These are phyloP conservation scores for Diadophis punctatus DNA, from an alignment of 2,113 vertebrate genomes.

Conservation along the genomic window DNA sequence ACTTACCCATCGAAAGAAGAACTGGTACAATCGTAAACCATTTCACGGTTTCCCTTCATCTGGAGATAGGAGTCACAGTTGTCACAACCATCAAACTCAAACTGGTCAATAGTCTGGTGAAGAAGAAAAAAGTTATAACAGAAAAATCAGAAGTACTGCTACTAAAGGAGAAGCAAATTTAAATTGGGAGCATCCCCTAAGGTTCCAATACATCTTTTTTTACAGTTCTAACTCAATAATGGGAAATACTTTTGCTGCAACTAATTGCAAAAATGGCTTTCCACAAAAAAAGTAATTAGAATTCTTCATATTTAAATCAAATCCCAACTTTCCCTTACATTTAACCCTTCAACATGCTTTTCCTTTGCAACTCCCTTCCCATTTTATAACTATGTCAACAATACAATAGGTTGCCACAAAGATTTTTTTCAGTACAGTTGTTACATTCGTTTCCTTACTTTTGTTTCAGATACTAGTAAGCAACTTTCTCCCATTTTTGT, in stretches of 20 bases:
- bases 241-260: not conserved
- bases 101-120: conserved; percentile 94
- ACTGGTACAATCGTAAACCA: conserved; percentile 98
- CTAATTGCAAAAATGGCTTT: not conserved
- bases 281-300: not conserved
- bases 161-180: not conserved
- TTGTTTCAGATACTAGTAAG: not conserved
- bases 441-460: not conserved
- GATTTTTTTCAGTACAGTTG: not conserved
- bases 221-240: no score
- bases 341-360: not conserved
- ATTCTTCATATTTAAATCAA: not conserved
- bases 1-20: conserved; percentile 96
- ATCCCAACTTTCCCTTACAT: not conserved
- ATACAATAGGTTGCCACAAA: not conserved
- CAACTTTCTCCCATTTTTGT: not conserved
- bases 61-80: conserved; percentile 96
- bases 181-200: not conserved
- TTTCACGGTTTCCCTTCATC: conserved; percentile 98
- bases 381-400: not conserved
- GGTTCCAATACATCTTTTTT: not conserved
- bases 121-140: not conserved
- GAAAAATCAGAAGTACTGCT: not conserved
- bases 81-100: conserved; percentile 97
- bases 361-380: not conserved